Conservation (phyloP, 53 echinoderm and acorn worm species). For the Echinarachnius parma region DNA sequence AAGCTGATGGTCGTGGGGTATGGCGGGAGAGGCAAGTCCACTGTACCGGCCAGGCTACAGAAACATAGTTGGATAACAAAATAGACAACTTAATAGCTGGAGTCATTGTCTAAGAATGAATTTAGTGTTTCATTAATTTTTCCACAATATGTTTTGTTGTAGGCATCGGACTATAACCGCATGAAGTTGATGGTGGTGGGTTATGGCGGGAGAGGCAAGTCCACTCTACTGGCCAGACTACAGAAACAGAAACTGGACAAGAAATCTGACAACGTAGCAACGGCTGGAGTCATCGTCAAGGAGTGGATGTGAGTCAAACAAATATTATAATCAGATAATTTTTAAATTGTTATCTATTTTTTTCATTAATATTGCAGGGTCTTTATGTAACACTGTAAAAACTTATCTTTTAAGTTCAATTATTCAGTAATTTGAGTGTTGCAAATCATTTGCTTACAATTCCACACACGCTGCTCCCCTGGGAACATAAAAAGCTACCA, state of each 20-base stretch:
- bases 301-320: conserved; percentile 81
- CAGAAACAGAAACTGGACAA: conserved; percentile 67
- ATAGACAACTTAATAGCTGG: conserved; percentile 78
- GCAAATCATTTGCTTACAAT: no score
- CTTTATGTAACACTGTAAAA: no score
- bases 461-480: no score
- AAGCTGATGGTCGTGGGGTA: conserved; percentile 99
- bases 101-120: conserved; percentile 85
- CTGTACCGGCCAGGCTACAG: conserved; percentile 81
- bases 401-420: no score
- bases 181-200: conserved; percentile 99
- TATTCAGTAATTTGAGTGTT: no score
- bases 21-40: conserved; percentile 94
- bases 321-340: not conserved
- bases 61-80: conserved; percentile 59
- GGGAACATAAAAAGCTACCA: no score
- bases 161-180: conserved; percentile 88
- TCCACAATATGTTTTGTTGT: not conserved
- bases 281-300: conserved; percentile 87
- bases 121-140: no score
- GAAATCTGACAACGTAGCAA: conserved; percentile 70
- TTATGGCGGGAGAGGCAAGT: conserved; percentile 93
- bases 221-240: conserved; percentile 82
- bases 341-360: no score
- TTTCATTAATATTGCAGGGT: no score